Evolutionary conservation across 2,113 vertebrate species (phyloP).

Genomic region (Cryptomyrus ogoouensis): DNA sequence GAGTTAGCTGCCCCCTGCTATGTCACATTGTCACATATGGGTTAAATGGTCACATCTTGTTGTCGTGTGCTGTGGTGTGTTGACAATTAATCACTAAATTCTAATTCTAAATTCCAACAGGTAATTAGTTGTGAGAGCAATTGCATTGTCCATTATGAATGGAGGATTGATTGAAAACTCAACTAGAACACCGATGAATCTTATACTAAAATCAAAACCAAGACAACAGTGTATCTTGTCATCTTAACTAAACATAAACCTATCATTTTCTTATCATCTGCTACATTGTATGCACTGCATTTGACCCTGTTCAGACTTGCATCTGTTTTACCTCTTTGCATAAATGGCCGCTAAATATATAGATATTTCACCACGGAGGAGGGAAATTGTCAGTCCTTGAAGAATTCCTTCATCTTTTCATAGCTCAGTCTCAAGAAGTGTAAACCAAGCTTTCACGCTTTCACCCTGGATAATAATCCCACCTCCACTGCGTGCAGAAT

Average conservation of each 20-base stretch:
- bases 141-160: not conserved
- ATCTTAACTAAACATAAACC: not conserved
- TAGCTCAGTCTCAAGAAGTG: conserved; percentile 16
- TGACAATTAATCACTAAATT: not conserved
- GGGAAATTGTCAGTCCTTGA: not conserved
- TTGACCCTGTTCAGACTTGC: not conserved
- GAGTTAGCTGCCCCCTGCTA: no score
- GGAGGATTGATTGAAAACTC: not conserved
- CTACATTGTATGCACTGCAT: not conserved
- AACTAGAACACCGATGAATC: not conserved
- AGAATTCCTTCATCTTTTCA: conserved; percentile 11
- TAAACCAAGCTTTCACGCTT: conserved; percentile 7
- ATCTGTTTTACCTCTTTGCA: not conserved
- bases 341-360: not conserved
- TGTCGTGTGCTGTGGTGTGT: no score
- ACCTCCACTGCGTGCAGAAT: not conserved
- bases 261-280: not conserved
- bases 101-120: not conserved
- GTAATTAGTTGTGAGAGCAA: not conserved
- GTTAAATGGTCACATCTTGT: no score
- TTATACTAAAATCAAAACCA: not conserved
- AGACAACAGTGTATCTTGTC: not conserved
- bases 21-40: no score
- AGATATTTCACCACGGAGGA: not conserved
- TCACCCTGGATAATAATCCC: conserved; percentile 19